Evolutionary conservation across 1,140 invertebrate species (phyloP).

Genomic region (Microplitis demolitor): DNA sequence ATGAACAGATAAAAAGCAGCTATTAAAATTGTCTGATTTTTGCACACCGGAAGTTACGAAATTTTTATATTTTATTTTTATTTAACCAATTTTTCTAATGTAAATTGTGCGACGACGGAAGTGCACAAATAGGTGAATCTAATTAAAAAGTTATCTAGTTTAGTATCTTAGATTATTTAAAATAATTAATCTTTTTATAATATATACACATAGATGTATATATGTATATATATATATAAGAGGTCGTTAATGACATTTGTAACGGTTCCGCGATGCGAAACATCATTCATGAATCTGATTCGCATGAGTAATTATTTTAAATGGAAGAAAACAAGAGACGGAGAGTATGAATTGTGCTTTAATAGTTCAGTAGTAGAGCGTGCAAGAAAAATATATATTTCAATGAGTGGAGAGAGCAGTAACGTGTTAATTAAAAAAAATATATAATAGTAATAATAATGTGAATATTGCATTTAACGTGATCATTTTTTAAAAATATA

Average conservation of each 20-base stretch:
- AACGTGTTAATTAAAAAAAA: constrained; percentile 3
- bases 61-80: neutral
- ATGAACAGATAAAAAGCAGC: neutral
- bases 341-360: neutral
- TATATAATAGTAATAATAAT: neutral
- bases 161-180: neutral
- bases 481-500: no score
- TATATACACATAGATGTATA: no score
- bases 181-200: neutral
- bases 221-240: neutral
- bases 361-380: neutral
- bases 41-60: constrained; percentile 4
- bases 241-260: neutral
- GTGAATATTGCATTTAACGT: neutral
- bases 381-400: constrained; percentile 7
- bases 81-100: neutral
- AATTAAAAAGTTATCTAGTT: neutral
- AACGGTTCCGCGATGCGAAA: constrained; percentile 2
- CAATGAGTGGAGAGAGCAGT: constrained; percentile 6
- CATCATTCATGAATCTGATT: neutral
- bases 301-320: neutral
- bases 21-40: neutral
- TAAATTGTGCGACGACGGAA: neutral
- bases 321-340: neutral
- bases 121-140: neutral